Evolutionary conservation across 2,888 invertebrate genomes (phyloP), one percentile per base, ranked within the genome.

Genomic region (Drepana falcataria): DNA sequence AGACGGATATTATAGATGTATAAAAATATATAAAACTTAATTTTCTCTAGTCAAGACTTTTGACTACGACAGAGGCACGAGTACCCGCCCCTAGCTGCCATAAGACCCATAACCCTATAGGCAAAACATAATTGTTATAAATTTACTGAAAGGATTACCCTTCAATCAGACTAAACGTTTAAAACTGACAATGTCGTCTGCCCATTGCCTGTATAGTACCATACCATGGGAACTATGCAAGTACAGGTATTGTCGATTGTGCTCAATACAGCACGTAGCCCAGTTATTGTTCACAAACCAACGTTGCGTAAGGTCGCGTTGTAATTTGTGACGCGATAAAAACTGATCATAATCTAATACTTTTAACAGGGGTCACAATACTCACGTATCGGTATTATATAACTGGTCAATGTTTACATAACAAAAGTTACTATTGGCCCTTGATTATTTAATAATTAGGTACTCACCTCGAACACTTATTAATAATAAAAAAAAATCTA

Each of bases 251-350:
- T 34, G 55, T 49, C 41, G 54, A 61, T 55, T 62, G 60, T 62
- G 61, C 59, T 35, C 48, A 53, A 48, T 52, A 71, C 72, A 71
- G 69, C 77, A 79, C 80, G 74, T 79, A 78, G 79, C 73, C 67
- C 61, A 74, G 65, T 77, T 77, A 81, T 83, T 84, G 80, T 82
- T 78, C 76, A 70, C 64, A 68, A 69, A 68, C 63, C 64, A 63
- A 68, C 61, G 69, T 83, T 82, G 81, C 75, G 78, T 77, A 77
- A 83, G 77, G 77, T 67, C 71, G 60, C 73, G 69, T 70, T 69
- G 69, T 71, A 76, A 75, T 77, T 77, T 77, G 79, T 75, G 75
- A 68, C 66, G 73, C 71, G 68, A 69, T 71, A 71, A 73, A 72
- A 73, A 63, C 65, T 61, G 67, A 69, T 75, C 59, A 60, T 64